Evolutionary conservation across 2,888 invertebrate species (phyloP).

Genomic region (Callosobruchus maculatus): DNA sequence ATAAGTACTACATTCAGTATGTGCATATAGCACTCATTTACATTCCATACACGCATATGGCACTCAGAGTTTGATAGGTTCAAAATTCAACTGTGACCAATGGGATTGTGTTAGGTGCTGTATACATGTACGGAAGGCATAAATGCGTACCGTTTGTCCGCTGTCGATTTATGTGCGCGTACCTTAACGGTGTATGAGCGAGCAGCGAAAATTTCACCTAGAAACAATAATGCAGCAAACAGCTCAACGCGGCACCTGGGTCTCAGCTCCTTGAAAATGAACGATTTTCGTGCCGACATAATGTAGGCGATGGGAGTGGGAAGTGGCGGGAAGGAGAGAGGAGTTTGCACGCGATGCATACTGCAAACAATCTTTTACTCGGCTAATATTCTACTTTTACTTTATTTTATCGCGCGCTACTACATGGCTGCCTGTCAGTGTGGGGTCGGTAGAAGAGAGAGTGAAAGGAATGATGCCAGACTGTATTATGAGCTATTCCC

Average conservation of each 20-base stretch:
- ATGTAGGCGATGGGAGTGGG: conserved; percentile 30
- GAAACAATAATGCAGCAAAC: neutral
- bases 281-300: conserved; percentile 16
- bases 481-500: neutral
- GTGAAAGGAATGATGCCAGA: neutral
- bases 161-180: no score
- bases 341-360: conserved; percentile 28
- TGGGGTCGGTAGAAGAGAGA: neutral
- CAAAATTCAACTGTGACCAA: no score
- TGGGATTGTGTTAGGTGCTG: no score
- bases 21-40: no score
- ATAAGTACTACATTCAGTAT: no score
- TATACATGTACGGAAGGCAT: no score
- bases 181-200: neutral
- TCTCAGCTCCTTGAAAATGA: neutral
- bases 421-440: neutral
- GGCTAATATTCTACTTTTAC: neutral
- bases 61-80: no score
- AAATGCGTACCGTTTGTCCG: no score
- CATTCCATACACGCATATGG: no score
- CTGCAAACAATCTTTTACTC: neutral
- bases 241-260: neutral
- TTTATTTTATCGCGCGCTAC: neutral
- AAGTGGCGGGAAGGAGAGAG: conserved; percentile 32
- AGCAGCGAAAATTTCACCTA: neutral